Evolutionary conservation across 2,797 vertebrate species (phyloP), one percentile per base, ranked within the genome.

Genomic region (Leucoraja ocellata): DNA sequence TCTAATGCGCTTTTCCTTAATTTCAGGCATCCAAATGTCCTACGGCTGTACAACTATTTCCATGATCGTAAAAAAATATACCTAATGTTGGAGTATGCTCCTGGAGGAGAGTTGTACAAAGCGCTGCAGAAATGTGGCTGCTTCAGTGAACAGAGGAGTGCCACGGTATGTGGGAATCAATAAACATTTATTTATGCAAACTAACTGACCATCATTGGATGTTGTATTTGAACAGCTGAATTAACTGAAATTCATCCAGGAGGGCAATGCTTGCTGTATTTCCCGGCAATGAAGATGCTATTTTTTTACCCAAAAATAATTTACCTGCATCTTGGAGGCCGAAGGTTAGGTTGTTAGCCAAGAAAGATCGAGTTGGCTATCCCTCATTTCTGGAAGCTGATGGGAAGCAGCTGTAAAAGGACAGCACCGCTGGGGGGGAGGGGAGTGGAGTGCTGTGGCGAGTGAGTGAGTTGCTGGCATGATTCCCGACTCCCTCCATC

Each of bases 21-120:
- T 91, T 6, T 4, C 94, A 99, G 98, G 91, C 98, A 99, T 88
- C 98, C 98, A 92, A 99, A 99, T 94, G 98, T 99, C 94, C 95
- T 99, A 94, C 96, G 97, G 61, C 97, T 99, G 94, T 98, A 98
- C 95, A 98, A 98, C 94, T 99, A 99, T 93, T 99, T 99, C 95
- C 97, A 98, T 4, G 98, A 99, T 93, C 95, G 95, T 0, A 96
- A 96, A 13, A 96, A 98, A 5, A 98, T 99, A 65, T 99, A 96
- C 94, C 95, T 99, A 94, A 96, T 98, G 91, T 96, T 99, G 74
- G 98, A 98, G 93, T 99, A 97, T 0, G 98, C 98, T 0, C 97
- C 98, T 0, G 96, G 97, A 0, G 98, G 98, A 1, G 98, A 99
- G 94, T 97, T 99, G 95, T 99, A 98, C 95, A 98, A 98, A 95